Base-by-base conservation (phyloP, 2,888 invertebrate species). In the Clanis bilineata region DNA sequence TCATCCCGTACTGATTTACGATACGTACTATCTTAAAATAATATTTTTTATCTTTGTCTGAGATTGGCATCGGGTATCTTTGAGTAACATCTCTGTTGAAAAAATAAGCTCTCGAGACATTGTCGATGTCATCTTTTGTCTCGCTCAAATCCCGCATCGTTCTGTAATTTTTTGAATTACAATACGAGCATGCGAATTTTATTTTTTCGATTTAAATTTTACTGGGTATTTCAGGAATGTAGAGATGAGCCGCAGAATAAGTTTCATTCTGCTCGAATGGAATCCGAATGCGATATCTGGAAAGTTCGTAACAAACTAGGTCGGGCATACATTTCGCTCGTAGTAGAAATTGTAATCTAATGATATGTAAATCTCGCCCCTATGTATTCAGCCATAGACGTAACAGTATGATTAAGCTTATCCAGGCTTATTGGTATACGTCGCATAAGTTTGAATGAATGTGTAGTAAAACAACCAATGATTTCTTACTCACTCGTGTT, bases 1-100 rank as follows among this genome's bases (percentile, higher is more conserved):
- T 80, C 82, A 82, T 82, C 79, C 76, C 78, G 70, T 75, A 78
- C 86, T 88, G 86, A 88, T 88, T 89, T 88, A 85, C 84, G 84
- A 79, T 77, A 78, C 67, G 70, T 72, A 73, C 71, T 66, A 70
- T 69, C 72, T 72, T 73, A 67, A 73, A 70, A 76, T 71, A 64
- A 70, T 71, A 70, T 72, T 79, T 73, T 70, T 69, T 55, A 57
- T 57, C 56, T 57, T 12, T 21, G 25, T 12, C 28, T 18, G 43
- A 25, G 56, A 43, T 43, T 43, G 56, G 43, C 56, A 41, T 57
- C 28, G 43, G 28, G 18, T 43, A 57, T 57, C 56, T 18, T 18
- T 51, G 21, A 18, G 51, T 51, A 28, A 51, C 51, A 51, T 51
- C 32, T 15, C 9, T 10, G 18, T 10, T 4, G 45, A 45, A 45